phyloP scores from a whole-genome alignment of 2,113 vertebrate genomes.

The Pluvianellus socialis region DNA sequence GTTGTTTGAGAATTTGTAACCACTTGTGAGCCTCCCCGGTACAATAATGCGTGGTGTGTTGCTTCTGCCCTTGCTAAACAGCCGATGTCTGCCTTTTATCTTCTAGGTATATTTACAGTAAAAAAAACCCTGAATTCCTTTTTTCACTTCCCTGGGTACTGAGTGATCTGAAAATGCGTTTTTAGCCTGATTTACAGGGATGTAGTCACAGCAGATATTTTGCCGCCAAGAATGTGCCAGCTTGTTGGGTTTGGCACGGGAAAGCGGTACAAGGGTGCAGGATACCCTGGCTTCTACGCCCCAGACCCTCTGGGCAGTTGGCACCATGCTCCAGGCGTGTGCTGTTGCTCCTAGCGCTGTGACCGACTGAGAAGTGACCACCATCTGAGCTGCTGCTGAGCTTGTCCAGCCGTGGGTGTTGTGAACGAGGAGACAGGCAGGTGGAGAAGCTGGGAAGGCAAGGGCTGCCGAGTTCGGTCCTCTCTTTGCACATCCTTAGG shows the following conservation, averaged over 20 bases:
- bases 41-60: not conserved
- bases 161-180: not conserved
- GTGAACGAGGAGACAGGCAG: not conserved
- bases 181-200: not conserved
- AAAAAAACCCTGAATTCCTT: not conserved
- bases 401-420: not conserved
- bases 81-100: not conserved
- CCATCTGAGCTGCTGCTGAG: not conserved
- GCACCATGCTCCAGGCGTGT: accelerated
- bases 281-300: not conserved
- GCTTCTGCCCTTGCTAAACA: not conserved
- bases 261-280: accelerated
- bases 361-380: accelerated
- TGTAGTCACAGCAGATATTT: not conserved
- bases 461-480: not conserved
- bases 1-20: slow-evolving; percentile 21
- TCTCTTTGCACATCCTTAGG: not conserved
- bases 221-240: not conserved
- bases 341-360: not conserved
- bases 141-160: not conserved
- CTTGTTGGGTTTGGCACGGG: not conserved
- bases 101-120: not conserved
- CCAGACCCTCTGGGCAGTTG: not conserved
- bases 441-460: not conserved
- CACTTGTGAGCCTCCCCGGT: not conserved